Evolutionary conservation across 2,797 vertebrate species (phyloP), one percentile per base, ranked within the genome.

Genomic region (Takifugu rubripes): DNA sequence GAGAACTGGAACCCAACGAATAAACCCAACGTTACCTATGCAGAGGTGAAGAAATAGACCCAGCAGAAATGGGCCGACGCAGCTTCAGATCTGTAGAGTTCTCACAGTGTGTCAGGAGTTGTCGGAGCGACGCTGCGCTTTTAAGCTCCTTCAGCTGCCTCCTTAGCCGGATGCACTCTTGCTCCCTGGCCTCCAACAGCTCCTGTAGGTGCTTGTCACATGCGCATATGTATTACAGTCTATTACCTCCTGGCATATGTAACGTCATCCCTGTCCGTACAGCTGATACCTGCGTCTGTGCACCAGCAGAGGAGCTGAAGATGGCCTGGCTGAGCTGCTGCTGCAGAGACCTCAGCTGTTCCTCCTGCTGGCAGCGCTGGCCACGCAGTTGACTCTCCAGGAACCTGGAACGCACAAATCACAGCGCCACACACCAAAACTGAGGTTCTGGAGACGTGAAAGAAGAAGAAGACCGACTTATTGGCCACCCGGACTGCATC

Each of bases 401-500:
- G 56, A 92, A 79, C 80, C 92, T 93, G 66, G n/a, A 48, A 57
- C 6, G 49, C 12, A 33, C 11, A 45, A 72, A 57, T 11, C 42
- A 27, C 3, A 49, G 11, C 7, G 5, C 24, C 8, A 3, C 6
- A 9, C 7, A 14, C 24, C 14, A 7, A 25, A n/a, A 6, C 10
- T 16, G 0, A 12, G 3, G 16, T n/a, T 45, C 10, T 25, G 10
- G 0, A 6, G 6, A 36, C 12, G 42, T 14, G 11, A 33, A 40
- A 11, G 24, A 24, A 25, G 25, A n/a, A 17, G 21, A 11, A 55
- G 52, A 86, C 92, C 85, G 72, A 94, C 93, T 87, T 93, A 70
- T 92, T 93, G 68, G 92, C 85, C 53, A 91, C 91, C 44, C 91
- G 91, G 3, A 92, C 84, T 0, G 91, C 90, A 3, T 93, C 86